Evolutionary conservation across 2,797 vertebrate genomes (phyloP).

Genomic region (Sebastolobus alascanus): DNA sequence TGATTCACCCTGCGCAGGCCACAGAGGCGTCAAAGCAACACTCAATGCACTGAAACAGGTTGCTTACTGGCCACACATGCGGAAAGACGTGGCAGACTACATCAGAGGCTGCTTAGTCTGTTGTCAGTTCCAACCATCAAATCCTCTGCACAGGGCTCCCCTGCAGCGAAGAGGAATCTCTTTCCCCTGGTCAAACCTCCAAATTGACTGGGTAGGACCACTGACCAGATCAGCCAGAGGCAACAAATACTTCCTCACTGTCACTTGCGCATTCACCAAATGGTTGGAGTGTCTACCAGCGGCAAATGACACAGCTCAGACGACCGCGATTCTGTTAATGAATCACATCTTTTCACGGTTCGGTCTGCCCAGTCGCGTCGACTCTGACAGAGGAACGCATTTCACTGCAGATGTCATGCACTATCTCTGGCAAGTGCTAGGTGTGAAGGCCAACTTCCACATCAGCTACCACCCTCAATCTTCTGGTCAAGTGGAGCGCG

Average conservation of each 20-base stretch:
- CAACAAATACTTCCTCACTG: background rate
- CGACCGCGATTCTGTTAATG: background rate
- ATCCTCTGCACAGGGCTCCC: background rate
- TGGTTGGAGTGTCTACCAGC: background rate
- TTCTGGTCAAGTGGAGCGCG: background rate
- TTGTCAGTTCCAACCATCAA: background rate
- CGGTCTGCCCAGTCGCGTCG: background rate
- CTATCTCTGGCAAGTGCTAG: background rate
- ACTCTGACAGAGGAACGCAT: background rate
- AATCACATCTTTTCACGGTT: background rate
- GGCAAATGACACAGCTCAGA: background rate
- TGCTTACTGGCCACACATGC: background rate
- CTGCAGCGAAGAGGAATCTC: background rate
- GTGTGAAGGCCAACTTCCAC: background rate
- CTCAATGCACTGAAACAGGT: background rate
- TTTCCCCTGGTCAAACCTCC: background rate
- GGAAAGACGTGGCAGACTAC: background rate
- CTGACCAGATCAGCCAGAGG: background rate
- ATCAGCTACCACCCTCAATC: background rate
- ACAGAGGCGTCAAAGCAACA: background rate
- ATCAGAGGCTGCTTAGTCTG: background rate
- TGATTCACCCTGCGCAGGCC: background rate
- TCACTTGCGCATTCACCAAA: background rate
- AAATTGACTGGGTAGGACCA: background rate
- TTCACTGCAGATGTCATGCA: background rate